Conservation (phyloP, 2,797 vertebrate genomes). For the Discoglossus pictus region DNA sequence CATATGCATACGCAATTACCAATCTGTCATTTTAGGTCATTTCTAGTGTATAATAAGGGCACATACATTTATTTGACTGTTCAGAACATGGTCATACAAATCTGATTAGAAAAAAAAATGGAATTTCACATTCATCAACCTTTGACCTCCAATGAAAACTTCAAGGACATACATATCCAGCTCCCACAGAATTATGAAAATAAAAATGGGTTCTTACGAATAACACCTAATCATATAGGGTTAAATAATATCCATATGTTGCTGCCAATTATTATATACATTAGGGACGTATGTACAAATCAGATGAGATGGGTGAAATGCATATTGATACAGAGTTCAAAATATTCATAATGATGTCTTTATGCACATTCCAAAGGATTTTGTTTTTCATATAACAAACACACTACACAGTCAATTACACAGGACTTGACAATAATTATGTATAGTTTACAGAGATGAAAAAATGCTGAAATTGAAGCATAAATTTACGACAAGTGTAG, state of each 20-base stretch:
- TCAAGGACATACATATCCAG: too few relatives aligned
- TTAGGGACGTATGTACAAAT: slow-evolving; percentile 10
- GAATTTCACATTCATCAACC: too few relatives aligned
- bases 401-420: too few relatives aligned
- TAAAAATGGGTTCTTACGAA: slow-evolving; percentile 20
- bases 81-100: too few relatives aligned
- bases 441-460: not conserved
- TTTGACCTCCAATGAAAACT: too few relatives aligned
- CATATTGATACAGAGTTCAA: not conserved
- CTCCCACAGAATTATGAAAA: not conserved
- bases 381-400: too few relatives aligned
- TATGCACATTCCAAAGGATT: not conserved
- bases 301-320: not conserved
- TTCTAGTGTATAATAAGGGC: not conserved
- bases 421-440: slow-evolving; percentile 3
- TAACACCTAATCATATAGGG: not conserved
- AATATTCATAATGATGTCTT: not conserved
- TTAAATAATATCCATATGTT: slow-evolving; percentile 26
- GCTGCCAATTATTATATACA: slow-evolving; percentile 34
- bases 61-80: too few relatives aligned
- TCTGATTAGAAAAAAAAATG: too few relatives aligned
- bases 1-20: too few relatives aligned
- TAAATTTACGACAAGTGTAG: not conserved
- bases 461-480: not conserved
- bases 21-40: too few relatives aligned